Conservation (phyloP, 30 jellyfish, hydroid and myxozoan species). For the Catostylus mosaicus region DNA sequence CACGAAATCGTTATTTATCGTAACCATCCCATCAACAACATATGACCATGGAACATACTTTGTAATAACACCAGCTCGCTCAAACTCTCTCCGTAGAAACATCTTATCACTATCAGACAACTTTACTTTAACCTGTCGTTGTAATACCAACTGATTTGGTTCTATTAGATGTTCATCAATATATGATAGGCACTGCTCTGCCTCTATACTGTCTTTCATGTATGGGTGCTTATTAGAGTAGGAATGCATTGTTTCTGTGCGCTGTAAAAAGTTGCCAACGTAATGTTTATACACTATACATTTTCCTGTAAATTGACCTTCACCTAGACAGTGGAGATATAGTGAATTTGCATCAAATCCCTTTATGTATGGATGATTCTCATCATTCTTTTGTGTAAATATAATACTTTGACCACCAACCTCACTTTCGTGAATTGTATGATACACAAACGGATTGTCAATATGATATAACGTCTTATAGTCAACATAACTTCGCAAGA, state of each 20-base stretch:
- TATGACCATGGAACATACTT: neutral
- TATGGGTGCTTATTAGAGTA: neutral
- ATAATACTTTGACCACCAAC: neutral
- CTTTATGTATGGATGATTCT: neutral
- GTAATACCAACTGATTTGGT: neutral
- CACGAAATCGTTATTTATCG: too few relatives aligned
- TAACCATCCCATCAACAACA: neutral
- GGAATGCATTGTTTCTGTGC: neutral
- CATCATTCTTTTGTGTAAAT: neutral
- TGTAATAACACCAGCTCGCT: too few relatives aligned
- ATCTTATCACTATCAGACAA: neutral
- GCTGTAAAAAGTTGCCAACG: neutral
- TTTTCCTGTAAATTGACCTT: neutral
- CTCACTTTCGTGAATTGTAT: too few relatives aligned
- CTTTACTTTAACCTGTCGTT: neutral
- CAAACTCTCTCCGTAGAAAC: neutral
- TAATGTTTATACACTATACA: too few relatives aligned
- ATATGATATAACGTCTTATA: neutral
- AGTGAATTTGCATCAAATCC: too few relatives aligned
- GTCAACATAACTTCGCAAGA: too few relatives aligned
- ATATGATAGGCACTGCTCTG: neutral
- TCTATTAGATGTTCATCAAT: neutral
- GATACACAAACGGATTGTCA: neutral
- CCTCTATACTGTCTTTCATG: neutral
- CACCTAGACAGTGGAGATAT: neutral